A percentile compares a stretch with the other conserved stretches of the same genome.
Evolutionary conservation across 2,113 vertebrate genomes (phyloP).

Genomic region (Engystomops pustulosus): DNA sequence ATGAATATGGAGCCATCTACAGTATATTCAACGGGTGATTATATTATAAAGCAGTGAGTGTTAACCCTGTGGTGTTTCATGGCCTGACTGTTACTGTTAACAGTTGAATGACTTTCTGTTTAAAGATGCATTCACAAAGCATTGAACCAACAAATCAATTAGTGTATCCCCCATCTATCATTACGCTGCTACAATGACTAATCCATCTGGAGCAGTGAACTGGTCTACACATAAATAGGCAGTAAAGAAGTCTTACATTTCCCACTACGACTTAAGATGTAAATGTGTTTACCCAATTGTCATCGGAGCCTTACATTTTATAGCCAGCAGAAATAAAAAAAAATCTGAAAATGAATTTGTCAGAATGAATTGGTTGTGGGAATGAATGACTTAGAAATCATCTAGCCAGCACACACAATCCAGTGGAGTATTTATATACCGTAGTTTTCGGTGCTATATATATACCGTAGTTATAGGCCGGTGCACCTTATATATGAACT

Average conservation of each 20-base stretch:
- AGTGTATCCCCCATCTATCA: conserved; percentile 36
- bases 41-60: not conserved
- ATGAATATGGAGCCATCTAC: not conserved
- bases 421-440: too few species aligned
- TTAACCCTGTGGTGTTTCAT: conserved; percentile 8
- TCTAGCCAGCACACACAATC: not conserved
- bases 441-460: too few species aligned
- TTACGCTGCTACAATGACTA: conserved; percentile 29
- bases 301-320: not conserved
- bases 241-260: not conserved
- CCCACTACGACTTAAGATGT: not conserved
- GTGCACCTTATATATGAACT: too few species aligned
- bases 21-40: not conserved
- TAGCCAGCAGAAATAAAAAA: not conserved
- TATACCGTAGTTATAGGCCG: too few species aligned
- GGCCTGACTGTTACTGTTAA: conserved; percentile 15
- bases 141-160: conserved; percentile 50
- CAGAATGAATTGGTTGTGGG: not conserved
- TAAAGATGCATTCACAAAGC: conserved; percentile 39
- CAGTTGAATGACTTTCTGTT: conserved; percentile 13
- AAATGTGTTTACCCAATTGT: conserved; percentile 4
- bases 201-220: not conserved
- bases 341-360: not conserved
- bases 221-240: not conserved
- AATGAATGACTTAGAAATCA: not conserved